Conservation (phyloP, 2,113 vertebrate genomes). For the Nycticorax nycticorax region DNA sequence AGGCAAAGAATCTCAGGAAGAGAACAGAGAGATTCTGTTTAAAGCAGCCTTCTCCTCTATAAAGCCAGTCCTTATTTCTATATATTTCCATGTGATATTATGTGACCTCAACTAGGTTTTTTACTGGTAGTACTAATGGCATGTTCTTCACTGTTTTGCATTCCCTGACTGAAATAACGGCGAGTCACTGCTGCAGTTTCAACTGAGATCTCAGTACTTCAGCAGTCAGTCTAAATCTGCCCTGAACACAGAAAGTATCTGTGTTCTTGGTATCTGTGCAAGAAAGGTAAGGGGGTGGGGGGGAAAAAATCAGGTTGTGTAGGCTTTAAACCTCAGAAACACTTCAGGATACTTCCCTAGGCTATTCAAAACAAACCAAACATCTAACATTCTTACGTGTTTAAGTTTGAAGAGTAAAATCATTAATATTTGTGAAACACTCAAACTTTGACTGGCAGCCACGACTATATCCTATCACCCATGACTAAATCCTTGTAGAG, state of each 20-base stretch:
- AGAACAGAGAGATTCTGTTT: background rate
- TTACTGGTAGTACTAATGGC: background rate
- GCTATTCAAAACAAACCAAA: background rate
- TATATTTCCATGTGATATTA: background rate
- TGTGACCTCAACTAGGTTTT: background rate
- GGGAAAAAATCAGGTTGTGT: background rate
- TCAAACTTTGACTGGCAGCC: background rate
- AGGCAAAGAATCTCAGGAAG: background rate
- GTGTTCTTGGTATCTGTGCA: background rate
- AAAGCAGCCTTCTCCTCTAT: background rate
- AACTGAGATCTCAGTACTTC: background rate
- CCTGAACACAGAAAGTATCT: background rate
- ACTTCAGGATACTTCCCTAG: background rate
- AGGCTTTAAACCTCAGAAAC: background rate
- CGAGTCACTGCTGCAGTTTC: background rate
- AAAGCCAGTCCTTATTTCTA: background rate
- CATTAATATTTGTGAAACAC: background rate
- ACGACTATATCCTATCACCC: accelerated
- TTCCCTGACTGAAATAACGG: background rate
- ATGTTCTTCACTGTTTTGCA: background rate
- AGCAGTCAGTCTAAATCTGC: background rate
- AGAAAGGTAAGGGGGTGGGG: background rate
- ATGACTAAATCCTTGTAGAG: background rate
- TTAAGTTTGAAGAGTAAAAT: background rate
- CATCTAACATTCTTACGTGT: background rate